phyloP scores from a whole-genome alignment of 2,797 vertebrate genomes.

The Melanotaenia maccullochi region DNA sequence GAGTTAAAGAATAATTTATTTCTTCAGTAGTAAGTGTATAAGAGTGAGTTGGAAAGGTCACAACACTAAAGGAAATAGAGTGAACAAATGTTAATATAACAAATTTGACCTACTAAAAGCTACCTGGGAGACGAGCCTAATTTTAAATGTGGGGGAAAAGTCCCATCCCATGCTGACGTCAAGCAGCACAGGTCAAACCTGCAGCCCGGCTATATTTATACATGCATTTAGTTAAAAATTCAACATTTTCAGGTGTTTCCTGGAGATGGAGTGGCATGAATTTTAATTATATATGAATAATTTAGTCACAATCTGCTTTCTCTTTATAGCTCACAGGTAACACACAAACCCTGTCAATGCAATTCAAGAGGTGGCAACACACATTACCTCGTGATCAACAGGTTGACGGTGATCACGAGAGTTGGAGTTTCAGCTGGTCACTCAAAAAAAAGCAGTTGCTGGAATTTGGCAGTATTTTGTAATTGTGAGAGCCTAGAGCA shows the following conservation, averaged over 20 bases:
- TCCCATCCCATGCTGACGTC: not conserved
- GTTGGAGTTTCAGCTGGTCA: not conserved
- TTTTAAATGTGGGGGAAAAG: conserved; percentile 1
- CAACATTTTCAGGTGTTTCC: conserved; percentile 53
- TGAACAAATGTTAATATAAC: not conserved
- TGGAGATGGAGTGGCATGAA: conserved; percentile 49
- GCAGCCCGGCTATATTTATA: conserved; percentile 49
- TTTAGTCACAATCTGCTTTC: conserved; percentile 49
- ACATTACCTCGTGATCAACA: not conserved
- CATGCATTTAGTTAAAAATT: conserved; percentile 56
- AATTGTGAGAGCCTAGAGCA: not conserved
- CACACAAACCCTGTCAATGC: conserved; percentile 12
- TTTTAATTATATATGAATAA: conserved; percentile 70
- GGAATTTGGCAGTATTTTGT: not conserved
- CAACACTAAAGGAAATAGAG: not conserved
- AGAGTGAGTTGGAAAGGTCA: not conserved
- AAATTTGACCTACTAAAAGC: not conserved
- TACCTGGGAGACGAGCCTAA: not conserved
- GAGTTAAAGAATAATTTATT: not conserved
- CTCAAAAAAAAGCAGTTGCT: not conserved
- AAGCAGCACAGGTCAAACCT: conserved; percentile 34
- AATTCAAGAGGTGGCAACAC: conserved; percentile 7
- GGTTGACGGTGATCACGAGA: not conserved
- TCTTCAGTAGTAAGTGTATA: not conserved
- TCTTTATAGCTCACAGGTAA: conserved; percentile 35